Conservation (phyloP, 1,140 invertebrate species). For the Agrilus planipennis region DNA sequence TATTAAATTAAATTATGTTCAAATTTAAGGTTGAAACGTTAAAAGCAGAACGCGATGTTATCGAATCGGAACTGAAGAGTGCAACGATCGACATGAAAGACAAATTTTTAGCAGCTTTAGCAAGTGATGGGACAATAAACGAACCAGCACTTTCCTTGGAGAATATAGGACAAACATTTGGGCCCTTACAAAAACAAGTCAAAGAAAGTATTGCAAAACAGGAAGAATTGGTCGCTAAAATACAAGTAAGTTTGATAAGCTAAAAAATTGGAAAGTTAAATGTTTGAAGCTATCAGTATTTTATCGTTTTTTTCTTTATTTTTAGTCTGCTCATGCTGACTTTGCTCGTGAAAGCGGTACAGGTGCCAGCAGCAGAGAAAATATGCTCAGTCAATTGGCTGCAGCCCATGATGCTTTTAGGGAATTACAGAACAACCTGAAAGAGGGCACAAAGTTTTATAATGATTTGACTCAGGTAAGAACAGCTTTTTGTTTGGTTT, state of each 20-base stretch:
- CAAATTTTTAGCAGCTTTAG: constrained; percentile 66
- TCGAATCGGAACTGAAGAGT: constrained; percentile 80
- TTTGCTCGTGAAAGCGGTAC: constrained; percentile 63
- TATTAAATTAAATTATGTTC: too few relatives aligned
- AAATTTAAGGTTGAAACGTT: constrained; percentile 70
- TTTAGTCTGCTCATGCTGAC: constrained; percentile 54
- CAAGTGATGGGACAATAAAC: constrained; percentile 75
- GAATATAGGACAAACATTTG: constrained; percentile 66
- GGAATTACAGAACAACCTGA: constrained; percentile 79
- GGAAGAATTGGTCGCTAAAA: constrained; percentile 61
- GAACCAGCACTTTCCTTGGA: constrained; percentile 70
- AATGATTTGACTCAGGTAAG: constrained; percentile 83
- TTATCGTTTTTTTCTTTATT: constrained; percentile 6
- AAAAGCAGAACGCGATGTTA: constrained; percentile 78
- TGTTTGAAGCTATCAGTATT: not conserved
- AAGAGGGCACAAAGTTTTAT: constrained; percentile 97
- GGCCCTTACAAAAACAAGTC: constrained; percentile 70
- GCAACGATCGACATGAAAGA: constrained; percentile 75
- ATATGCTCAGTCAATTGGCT: constrained; percentile 74
- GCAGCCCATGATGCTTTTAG: constrained; percentile 83
- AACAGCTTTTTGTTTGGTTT: not conserved
- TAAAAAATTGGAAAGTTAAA: not conserved
- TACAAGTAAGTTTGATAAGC: constrained; percentile 47
- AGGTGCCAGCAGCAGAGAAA: constrained; percentile 57
- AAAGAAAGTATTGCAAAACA: constrained; percentile 66